phyloP scores from a whole-genome alignment of 2,888 invertebrate species.

The Nezara viridula region DNA sequence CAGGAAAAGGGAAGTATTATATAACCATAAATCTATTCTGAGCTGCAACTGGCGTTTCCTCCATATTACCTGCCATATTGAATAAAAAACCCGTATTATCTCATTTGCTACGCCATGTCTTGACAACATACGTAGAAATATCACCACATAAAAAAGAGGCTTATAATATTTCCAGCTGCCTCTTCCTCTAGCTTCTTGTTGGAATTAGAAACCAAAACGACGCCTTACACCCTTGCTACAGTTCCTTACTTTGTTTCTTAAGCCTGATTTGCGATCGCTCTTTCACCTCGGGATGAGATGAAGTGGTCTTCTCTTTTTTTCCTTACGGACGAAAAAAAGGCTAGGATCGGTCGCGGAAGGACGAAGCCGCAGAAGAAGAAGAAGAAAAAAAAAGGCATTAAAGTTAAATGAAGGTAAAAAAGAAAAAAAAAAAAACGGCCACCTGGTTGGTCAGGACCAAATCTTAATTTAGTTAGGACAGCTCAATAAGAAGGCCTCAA shows the following conservation, averaged over 20 bases:
- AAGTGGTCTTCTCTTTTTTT: neutral
- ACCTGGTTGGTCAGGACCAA: constrained; percentile 50
- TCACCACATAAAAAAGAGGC: constrained; percentile 10
- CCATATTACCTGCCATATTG: constrained; percentile 1
- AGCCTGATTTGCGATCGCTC: constrained; percentile 51
- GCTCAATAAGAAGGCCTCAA: constrained; percentile 51
- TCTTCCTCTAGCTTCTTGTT: constrained; percentile 1
- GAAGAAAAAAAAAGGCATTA: constrained; percentile 26
- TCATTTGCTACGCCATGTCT: constrained; percentile 1
- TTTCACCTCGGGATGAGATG: constrained; percentile 17
- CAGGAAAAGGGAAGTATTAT: neutral
- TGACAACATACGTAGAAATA: constrained; percentile 10
- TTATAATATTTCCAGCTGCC: neutral
- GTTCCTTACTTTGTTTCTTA: constrained; percentile 53
- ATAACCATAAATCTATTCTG: neutral
- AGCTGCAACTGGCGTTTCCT: neutral
- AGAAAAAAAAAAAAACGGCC: constrained; percentile 22
- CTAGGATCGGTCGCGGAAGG: constrained; percentile 27
- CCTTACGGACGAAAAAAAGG: neutral
- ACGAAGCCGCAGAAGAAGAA: constrained; percentile 32
- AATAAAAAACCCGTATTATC: neutral
- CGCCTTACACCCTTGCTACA: constrained; percentile 1
- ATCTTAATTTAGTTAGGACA: constrained; percentile 55
- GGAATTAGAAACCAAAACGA: constrained; percentile 25
- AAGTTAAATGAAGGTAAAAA: constrained; percentile 35